Evolutionary conservation across 2,888 invertebrate genomes (phyloP), one percentile per base, ranked within the genome.

Genomic region (Endotricha flammealis): DNA sequence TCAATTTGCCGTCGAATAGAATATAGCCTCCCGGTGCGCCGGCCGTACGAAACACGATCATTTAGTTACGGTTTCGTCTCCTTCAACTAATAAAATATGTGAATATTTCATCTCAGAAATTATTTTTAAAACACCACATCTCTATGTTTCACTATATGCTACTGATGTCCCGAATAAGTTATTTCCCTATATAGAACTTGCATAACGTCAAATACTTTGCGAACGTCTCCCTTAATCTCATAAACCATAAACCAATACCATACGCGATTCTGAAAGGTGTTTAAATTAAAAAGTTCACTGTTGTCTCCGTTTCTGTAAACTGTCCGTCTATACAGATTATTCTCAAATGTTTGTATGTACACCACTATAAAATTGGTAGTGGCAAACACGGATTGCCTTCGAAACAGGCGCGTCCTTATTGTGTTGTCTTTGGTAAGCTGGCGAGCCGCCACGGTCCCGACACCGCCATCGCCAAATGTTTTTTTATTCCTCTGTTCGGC

Each of bases 1-100:
- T 83, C 77, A 82, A 83, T 83, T 82, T 82, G 70, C 71, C 64
- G 62, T 67, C 74, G 71, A 76, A 83, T 77, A 77, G 79, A 77
- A 70, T 71, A 74, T 73, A 77, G 67, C 71, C 74, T 74, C 74
- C 72, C 70, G 54, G 66, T 64, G 70, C 72, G 71, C 72, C 69
- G 67, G 70, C 72, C 69, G 67, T 71, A 69, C 68, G 69, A n/a
- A n/a, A n/a, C n/a, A n/a, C 70, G 68, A 79, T 81, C 76, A 82
- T 81, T 81, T 79, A 77, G 71, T 78, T 77, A 77, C 72, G 61
- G 69, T 67, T 64, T 60, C 69, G 65, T 67, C 67, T 70, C 55
- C 57, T 50, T 53, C 55, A 60, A 53, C 52, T 46, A 57, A 56
- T 64, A 55, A 66, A 73, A 66, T 72, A 10, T 3, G 11, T 17